Conservation (phyloP, 2,888 invertebrate genomes). For the Carpatolechia fugitivella region DNA sequence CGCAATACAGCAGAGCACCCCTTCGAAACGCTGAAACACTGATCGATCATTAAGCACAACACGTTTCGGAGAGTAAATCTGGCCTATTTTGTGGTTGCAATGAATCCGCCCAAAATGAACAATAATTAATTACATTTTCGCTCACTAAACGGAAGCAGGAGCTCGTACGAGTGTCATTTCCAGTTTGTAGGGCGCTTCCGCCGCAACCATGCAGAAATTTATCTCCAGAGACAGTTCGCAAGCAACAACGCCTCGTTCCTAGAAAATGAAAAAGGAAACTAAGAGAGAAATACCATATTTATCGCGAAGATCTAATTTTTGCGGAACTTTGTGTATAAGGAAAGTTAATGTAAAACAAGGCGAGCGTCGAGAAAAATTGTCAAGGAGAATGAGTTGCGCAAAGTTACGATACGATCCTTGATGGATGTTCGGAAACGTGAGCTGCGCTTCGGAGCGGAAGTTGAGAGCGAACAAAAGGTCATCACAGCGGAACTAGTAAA, state of each 20-base stretch:
- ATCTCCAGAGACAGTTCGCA: slow-evolving; percentile 56
- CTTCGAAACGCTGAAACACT: slow-evolving; percentile 11
- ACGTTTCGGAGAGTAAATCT: slow-evolving; percentile 34
- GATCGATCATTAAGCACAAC: slow-evolving; percentile 33
- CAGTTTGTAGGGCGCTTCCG: slow-evolving; percentile 38
- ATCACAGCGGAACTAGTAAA: slow-evolving; percentile 57
- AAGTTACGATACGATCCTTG: background rate
- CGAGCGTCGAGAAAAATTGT: background rate
- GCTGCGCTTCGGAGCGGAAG: slow-evolving; percentile 44
- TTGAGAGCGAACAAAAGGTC: slow-evolving; percentile 56
- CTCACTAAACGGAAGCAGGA: slow-evolving; percentile 45
- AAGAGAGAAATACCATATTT: background rate
- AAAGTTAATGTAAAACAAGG: slow-evolving; percentile 3
- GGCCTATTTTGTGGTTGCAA: slow-evolving; percentile 38
- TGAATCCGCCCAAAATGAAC: slow-evolving; percentile 48
- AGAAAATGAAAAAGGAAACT: slow-evolving; percentile 1
- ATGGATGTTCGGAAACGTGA: slow-evolving; percentile 46
- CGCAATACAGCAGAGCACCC: background rate
- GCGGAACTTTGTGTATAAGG: slow-evolving; percentile 1
- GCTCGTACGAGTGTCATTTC: slow-evolving; percentile 51
- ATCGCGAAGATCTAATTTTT: background rate
- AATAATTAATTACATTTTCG: slow-evolving; percentile 58
- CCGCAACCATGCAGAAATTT: slow-evolving; percentile 44
- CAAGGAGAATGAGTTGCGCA: background rate
- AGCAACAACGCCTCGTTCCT: background rate